Conservation (phyloP, 2,113 vertebrate species). For the Otocyon megalotis region DNA sequence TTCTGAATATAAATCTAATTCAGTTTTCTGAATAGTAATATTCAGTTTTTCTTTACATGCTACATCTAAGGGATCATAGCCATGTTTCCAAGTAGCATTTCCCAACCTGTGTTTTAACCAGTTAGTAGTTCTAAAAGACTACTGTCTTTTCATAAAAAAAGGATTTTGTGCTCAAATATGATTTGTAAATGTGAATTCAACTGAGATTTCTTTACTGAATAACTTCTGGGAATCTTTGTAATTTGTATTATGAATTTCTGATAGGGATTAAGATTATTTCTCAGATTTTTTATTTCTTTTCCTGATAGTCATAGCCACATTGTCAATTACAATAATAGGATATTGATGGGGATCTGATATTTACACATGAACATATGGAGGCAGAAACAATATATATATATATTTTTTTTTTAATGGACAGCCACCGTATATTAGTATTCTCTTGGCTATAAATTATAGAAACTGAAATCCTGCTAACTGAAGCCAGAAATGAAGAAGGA, state of each 20-base stretch:
- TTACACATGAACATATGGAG: neutral
- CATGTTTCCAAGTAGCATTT: conserved; percentile 13
- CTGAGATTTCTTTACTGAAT: neutral
- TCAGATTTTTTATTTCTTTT: neutral
- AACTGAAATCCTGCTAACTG: neutral
- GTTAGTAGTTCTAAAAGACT: neutral
- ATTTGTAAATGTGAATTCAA: neutral
- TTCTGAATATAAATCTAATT: too few relatives aligned
- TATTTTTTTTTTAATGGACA: neutral
- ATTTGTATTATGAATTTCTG: neutral
- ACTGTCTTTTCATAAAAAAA: neutral
- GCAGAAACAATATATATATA: neutral
- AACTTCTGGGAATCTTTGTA: conserved; percentile 3
- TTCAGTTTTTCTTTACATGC: conserved; percentile 49
- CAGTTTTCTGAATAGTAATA: too few relatives aligned
- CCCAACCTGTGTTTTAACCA: neutral
- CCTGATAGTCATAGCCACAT: neutral
- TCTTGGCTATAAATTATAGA: neutral
- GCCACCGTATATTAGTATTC: neutral
- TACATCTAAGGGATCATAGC: neutral
- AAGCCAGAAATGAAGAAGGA: neutral
- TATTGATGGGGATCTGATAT: neutral
- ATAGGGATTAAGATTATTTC: conserved; percentile 18
- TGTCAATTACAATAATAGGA: neutral
- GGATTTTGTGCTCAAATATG: neutral